A percentile compares a stretch with the other conserved stretches of the same genome.
Evolutionary conservation across 2,888 invertebrate species (phyloP).

Genomic region (Drosophila tanythrix): DNA sequence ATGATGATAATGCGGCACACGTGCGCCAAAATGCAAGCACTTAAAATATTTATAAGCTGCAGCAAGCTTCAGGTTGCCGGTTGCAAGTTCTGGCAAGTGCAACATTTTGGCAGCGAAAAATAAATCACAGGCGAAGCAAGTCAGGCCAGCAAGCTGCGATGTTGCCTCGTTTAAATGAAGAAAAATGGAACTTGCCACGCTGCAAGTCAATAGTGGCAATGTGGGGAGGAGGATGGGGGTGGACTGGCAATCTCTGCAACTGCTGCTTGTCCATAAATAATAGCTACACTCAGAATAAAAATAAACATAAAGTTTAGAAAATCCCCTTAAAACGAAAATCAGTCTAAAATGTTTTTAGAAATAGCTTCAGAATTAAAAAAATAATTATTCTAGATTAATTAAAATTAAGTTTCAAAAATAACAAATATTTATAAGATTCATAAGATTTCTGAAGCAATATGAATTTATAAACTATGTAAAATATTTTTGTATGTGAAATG

Average conservation of each 20-base stretch:
- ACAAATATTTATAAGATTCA: not conserved
- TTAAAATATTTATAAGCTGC: constrained; percentile 78
- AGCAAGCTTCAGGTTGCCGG: constrained; percentile 26
- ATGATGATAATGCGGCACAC: constrained; percentile 77
- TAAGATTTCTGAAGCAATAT: not conserved
- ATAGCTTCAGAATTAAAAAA: not conserved
- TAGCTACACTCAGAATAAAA: constrained; percentile 14
- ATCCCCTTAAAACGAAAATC: not conserved
- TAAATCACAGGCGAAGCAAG: constrained; percentile 63
- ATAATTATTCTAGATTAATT: not conserved
- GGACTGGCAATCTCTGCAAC: constrained; percentile 43
- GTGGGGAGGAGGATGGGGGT: not conserved
- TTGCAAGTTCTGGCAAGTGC: constrained; percentile 21
- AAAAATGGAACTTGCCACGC: constrained; percentile 62
- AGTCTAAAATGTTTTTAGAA: not conserved
- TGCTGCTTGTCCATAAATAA: constrained; percentile 57
- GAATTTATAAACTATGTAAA: not conserved
- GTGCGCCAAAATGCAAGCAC: constrained; percentile 78
- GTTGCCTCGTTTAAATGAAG: constrained; percentile 67
- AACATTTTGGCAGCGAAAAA: constrained; percentile 61
- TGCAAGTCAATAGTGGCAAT: constrained; percentile 43
- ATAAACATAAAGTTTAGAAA: not conserved
- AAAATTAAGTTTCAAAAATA: not conserved
- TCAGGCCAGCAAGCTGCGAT: constrained; percentile 36
- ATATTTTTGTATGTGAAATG: not conserved